These are phyloP conservation scores for Drosophila obscura DNA, from an alignment of 1,140 invertebrate species.

Conservation along the genomic window DNA sequence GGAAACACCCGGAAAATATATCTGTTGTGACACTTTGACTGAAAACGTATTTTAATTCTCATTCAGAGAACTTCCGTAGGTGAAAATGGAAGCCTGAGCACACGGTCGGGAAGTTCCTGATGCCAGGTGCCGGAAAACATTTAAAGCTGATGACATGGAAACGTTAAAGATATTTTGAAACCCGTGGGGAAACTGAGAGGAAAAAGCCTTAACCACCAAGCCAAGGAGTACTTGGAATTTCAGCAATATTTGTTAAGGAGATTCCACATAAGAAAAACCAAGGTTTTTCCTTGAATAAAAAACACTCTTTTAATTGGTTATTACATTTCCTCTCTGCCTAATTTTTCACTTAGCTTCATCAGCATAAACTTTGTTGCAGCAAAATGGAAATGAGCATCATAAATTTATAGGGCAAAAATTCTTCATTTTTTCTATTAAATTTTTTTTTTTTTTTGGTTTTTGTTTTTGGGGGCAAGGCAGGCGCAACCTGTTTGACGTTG, in stretches of 20 bases:
- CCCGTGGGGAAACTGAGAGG: not conserved
- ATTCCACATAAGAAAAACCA: not conserved
- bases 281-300: not conserved
- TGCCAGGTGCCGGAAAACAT: slow-evolving; percentile 19
- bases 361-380: slow-evolving; percentile 36
- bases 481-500: slow-evolving; percentile 53
- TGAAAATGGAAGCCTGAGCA: slow-evolving; percentile 1
- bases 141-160: slow-evolving; percentile 52
- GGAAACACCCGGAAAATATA: not conserved
- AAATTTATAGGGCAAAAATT: slow-evolving; percentile 26
- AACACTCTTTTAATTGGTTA: slow-evolving; percentile 23
- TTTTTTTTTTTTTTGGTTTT: slow-evolving; percentile 1
- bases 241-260: no score
- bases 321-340: slow-evolving; percentile 20
- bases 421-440: not conserved
- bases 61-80: slow-evolving; percentile 13
- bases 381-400: slow-evolving; percentile 34
- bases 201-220: not conserved
- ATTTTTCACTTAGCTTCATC: slow-evolving; percentile 47
- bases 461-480: slow-evolving; percentile 9
- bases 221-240: not conserved
- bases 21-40: not conserved
- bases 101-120: not conserved
- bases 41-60: slow-evolving; percentile 43
- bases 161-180: slow-evolving; percentile 23